Evolutionary conservation across 2,888 invertebrate genomes (phyloP), one percentile per base, ranked within the genome.

Genomic region (Mythimna vitellina): DNA sequence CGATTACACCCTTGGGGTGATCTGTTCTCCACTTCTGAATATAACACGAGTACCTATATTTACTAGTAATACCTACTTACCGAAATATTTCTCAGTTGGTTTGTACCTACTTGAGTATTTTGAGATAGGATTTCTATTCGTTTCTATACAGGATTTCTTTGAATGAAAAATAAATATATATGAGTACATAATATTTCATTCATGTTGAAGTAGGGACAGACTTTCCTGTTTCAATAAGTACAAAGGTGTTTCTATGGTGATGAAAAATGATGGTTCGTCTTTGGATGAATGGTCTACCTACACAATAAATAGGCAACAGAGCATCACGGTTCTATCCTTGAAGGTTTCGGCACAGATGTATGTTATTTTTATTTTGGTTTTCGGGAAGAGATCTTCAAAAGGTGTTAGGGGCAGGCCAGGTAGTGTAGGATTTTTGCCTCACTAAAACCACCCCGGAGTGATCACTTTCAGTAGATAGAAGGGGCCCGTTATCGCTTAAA

Each of bases 1-100:
- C 42, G 32, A 73, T 64, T 64, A 73, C 57, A 51, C 57, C 42
- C 75, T 32, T 10, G 57, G n/a, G 38, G 25, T 42, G 62, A 42
- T 38, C 65, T 58, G 74, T 63, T 63, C 63, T 38, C 49, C 12
- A 56, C 22, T 42, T 25, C 49, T 25, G 8, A 38, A 57, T 63
- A 49, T 57, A 57, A 51, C 57, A 65, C 42, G 38, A n/a, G 22
- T 64, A 32, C 29, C 25, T 17, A 32, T 29, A 56, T 35, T 29
- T 70, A 25, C 17, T 38, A 42, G 20, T 38, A 56, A 17, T 72
- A 61, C n/a, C 42, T 51, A 29, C 17, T 14, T 38, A 60, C 32
- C 22, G 29, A 32, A 63, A 62, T 25, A 73, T 72, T 49, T 73
- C 29, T 60, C 61, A 10, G 49, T 22, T 38, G 14, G 14, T 20